A percentile compares a stretch with the other conserved stretches of the same genome.
Conservation (phyloP, 1,140 invertebrate genomes). For the Drosophila setifemur region DNA sequence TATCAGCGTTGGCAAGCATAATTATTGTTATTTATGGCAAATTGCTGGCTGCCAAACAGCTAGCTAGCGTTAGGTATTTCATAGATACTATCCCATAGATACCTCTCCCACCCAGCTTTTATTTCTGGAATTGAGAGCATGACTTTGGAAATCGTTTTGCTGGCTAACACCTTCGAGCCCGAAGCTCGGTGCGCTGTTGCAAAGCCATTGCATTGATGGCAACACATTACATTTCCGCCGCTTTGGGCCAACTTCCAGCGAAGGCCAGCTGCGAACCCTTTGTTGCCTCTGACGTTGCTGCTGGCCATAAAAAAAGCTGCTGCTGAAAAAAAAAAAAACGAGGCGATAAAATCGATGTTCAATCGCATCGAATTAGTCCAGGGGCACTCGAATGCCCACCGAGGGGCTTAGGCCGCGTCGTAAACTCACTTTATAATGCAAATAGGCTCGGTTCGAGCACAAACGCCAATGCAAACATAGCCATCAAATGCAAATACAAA, state of each 20-base stretch:
- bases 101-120: not conserved
- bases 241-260: slow-evolving; percentile 45
- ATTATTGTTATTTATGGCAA: slow-evolving; percentile 50
- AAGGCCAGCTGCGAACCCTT: slow-evolving; percentile 51
- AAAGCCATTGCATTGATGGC: slow-evolving; percentile 50
- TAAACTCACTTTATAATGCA: slow-evolving; percentile 76
- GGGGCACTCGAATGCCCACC: slow-evolving; percentile 14
- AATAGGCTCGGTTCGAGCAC: slow-evolving; percentile 48
- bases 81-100: not conserved
- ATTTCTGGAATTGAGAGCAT: slow-evolving; percentile 38
- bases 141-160: slow-evolving; percentile 26
- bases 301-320: slow-evolving; percentile 2
- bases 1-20: too few species aligned
- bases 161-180: slow-evolving; percentile 24
- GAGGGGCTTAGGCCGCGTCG: slow-evolving; percentile 10
- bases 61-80: slow-evolving; percentile 14
- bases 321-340: slow-evolving; percentile 27
- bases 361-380: slow-evolving; percentile 64
- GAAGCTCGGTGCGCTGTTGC: too few species aligned
- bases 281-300: slow-evolving; percentile 12
- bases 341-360: slow-evolving; percentile 70
- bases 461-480: slow-evolving; percentile 25
- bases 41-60: slow-evolving; percentile 38
- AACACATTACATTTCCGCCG: slow-evolving; percentile 49
- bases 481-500: slow-evolving; percentile 26